phyloP scores from a whole-genome alignment of 2,888 invertebrate genomes.

The Thelaira solivaga region DNA sequence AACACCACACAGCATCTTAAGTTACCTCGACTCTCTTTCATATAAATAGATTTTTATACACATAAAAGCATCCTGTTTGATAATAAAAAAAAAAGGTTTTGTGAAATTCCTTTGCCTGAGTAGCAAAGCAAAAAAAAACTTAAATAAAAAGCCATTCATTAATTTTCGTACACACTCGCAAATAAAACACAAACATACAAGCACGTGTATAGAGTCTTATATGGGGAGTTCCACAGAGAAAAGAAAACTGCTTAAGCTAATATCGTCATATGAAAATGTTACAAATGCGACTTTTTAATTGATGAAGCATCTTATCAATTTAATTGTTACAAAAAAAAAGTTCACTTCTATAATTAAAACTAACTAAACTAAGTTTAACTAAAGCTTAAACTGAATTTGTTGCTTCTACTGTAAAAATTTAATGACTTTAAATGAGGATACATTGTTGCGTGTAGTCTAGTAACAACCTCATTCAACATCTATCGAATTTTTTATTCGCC shows the following conservation, averaged over 20 bases:
- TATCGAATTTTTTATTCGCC: no score
- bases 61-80: slow-evolving; percentile 59
- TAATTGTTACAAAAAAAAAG: no score
- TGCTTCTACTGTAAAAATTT: no score
- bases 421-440: no score
- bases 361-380: no score
- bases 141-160: slow-evolving; percentile 55
- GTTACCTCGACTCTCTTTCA: slow-evolving; percentile 35
- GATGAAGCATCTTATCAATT: no score
- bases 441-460: no score
- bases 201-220: background rate
- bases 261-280: no score
- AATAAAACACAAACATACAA: background rate
- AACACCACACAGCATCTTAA: slow-evolving; percentile 60
- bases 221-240: slow-evolving; percentile 22
- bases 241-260: background rate
- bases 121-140: slow-evolving; percentile 15
- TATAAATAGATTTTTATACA: background rate
- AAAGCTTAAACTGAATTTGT: no score
- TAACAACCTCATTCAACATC: no score
- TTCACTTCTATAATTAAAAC: no score
- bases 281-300: no score
- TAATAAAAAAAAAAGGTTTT: slow-evolving; percentile 38
- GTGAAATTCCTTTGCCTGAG: slow-evolving; percentile 39
- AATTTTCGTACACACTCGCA: slow-evolving; percentile 44